Percentiles rank a stretch among this genome's conserved stretches.
Evolutionary conservation across 2,888 invertebrate species (phyloP).

Genomic region (Melinaea menophilus): DNA sequence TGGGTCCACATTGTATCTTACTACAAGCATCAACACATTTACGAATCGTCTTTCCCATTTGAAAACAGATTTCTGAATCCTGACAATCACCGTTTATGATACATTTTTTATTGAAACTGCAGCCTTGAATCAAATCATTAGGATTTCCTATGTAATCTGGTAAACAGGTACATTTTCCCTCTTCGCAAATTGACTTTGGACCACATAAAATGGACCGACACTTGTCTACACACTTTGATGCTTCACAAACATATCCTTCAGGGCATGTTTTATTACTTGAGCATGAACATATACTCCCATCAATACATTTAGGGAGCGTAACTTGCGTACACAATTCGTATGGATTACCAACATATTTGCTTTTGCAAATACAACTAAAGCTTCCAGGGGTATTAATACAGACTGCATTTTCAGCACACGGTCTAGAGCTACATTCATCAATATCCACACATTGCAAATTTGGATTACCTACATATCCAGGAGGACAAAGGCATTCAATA

Average conservation of each 20-base stretch:
- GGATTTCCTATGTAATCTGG: slow-evolving; percentile 88
- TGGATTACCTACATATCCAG: slow-evolving; percentile 91
- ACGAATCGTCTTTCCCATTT: slow-evolving; percentile 85
- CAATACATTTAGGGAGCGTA: slow-evolving; percentile 82
- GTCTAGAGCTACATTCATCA: slow-evolving; percentile 88
- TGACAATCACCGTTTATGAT: slow-evolving; percentile 89
- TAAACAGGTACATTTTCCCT: slow-evolving; percentile 88
- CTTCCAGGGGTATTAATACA: slow-evolving; percentile 94
- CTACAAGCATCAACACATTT: slow-evolving; percentile 93
- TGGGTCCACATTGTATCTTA: slow-evolving; percentile 93
- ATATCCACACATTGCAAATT: slow-evolving; percentile 91
- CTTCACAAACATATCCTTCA: slow-evolving; percentile 84
- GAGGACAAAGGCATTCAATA: slow-evolving; percentile 89
- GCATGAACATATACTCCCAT: slow-evolving; percentile 84
- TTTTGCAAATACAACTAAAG: slow-evolving; percentile 93
- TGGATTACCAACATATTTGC: slow-evolving; percentile 91
- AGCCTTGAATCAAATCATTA: slow-evolving; percentile 82
- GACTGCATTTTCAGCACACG: slow-evolving; percentile 90
- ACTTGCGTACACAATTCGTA: slow-evolving; percentile 88
- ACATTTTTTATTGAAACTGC: slow-evolving; percentile 86
- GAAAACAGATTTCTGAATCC: slow-evolving; percentile 92
- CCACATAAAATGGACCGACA: slow-evolving; percentile 88
- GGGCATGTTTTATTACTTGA: slow-evolving; percentile 85
- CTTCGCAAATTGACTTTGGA: slow-evolving; percentile 87
- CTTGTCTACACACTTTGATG: slow-evolving; percentile 85